Conservation (phyloP, 2,113 vertebrate species). For the Brachypteracias leptosomus region DNA sequence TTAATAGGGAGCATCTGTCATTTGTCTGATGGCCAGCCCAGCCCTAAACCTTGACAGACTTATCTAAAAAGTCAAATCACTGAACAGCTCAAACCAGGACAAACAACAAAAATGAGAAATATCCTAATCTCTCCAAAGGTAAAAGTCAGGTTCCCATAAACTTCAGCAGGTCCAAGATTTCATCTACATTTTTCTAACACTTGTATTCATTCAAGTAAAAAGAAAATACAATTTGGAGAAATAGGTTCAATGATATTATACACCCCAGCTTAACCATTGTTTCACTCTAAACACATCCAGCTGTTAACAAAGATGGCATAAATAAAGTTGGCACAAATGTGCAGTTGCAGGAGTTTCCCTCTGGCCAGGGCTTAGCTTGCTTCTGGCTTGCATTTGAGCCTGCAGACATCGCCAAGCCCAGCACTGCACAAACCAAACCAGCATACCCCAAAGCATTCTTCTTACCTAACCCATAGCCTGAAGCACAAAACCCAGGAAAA, state of each 20-base stretch:
- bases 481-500: background rate
- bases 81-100: too few species aligned
- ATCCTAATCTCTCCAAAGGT: background rate
- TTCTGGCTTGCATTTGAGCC: background rate
- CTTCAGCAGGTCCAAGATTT: background rate
- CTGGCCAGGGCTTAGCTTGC: background rate
- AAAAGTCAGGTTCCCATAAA: background rate
- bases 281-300: background rate
- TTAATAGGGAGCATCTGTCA: background rate
- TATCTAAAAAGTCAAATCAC: too few species aligned
- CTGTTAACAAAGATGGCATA: background rate
- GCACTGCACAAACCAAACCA: background rate
- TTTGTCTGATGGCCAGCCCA: background rate
- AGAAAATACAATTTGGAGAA: background rate
- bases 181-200: background rate
- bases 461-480: background rate
- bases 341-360: background rate
- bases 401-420: background rate
- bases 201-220: background rate
- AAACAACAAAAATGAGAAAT: background rate
- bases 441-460: background rate
- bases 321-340: background rate
- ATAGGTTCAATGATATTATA: background rate
- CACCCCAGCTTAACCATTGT: background rate
- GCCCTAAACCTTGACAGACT: too few species aligned